Evolutionary conservation across 2,888 invertebrate genomes (phyloP), one percentile per base, ranked within the genome.

Genomic region (Dioctria linearis): DNA sequence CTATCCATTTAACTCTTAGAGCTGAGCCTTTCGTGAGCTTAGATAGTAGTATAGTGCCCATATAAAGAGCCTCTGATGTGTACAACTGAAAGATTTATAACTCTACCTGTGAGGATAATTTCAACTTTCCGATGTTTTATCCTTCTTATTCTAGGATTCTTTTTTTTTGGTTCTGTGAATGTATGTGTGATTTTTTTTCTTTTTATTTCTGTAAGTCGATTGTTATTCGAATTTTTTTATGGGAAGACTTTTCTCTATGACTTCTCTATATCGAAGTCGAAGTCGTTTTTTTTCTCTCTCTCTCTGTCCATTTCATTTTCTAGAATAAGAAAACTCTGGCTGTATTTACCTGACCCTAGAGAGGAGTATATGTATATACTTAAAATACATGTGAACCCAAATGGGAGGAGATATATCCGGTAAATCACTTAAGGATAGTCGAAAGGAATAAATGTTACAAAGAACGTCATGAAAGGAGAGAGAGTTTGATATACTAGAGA

Each of bases 31-130:
- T 57, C 73, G 57, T 59, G 54, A 8, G n/a, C 39, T 37, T 11
- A 61, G 39, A 61, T 61, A 61, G 25, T 37, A 11, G 25, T 37
- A 11, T 25, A 25, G 25, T 25, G 25, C 25, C 25, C 37, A 61
- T 3, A 61, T 61, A 54, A 37, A 37, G 49, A 25, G 49, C 69
- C 51, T 8, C 69, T 67, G 25, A 25, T 25, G 25, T 43, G 67
- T 67, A 67, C 13, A 57, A 25, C 25, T 73, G 59, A 57, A 59
- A 73, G 73, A 73, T 73, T 73, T 73, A 73, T 73, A 73, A 73
- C 73, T 57, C 39, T 40, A 54, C 73, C 59, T 13, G 73, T n/a
- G 40, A 59, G 73, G 57, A 73, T 73, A 59, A 73, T 73, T 73
- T 59, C 43, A 73, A 57, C 59, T 59, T 73, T 57, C 43, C 57